Evolutionary conservation across 2,113 vertebrate species (phyloP), one percentile per base, ranked within the genome.

Genomic region (Mungos mungo): DNA sequence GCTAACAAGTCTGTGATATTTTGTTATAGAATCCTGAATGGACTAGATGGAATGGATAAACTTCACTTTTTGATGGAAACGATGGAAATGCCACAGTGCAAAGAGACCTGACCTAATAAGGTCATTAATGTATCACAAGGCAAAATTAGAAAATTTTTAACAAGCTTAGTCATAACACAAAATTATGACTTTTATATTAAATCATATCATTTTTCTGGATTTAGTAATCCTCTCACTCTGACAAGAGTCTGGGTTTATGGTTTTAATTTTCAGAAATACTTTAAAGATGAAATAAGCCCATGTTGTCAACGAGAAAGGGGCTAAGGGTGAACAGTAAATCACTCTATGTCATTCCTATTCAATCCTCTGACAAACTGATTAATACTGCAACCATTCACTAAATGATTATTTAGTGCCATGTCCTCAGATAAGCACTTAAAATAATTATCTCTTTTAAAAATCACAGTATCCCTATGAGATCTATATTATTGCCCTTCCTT

Each of bases 391-490:
- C 41, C 25, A 85, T 76, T 91, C 95, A 57, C 35, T 69, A 52
- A 76, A 35, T 84, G 45, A 74, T 65, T 66, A 65, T 68, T 92
- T 92, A 84, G 54, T 71, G 16, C 35, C 45, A 89, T 27, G 7
- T 89, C 82, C 50, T 92, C 41, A 77, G 83, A 13, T 93, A 92
- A 60, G 41, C 79, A 86, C 69, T 85, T 95, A 77, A 89, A 76
- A 92, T 88, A 96, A 93, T 85, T 83, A 81, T 69, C 38, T 76
- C 2, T 82, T 60, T 79, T 87, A 71, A 81, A 94, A 76, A 82
- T 94, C 31, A 71, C 4, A 77, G 0, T 12, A 82, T n/a, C 12
- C 21, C 11, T 82, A 3, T 65, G 54, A 77, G 7, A 11, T 65
- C 47, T 71, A 16, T 83, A 60, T 77, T 85, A 80, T 71, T 86